Base-by-base conservation (phyloP, 2,113 vertebrate genomes). In the Patagioenas fasciata region DNA sequence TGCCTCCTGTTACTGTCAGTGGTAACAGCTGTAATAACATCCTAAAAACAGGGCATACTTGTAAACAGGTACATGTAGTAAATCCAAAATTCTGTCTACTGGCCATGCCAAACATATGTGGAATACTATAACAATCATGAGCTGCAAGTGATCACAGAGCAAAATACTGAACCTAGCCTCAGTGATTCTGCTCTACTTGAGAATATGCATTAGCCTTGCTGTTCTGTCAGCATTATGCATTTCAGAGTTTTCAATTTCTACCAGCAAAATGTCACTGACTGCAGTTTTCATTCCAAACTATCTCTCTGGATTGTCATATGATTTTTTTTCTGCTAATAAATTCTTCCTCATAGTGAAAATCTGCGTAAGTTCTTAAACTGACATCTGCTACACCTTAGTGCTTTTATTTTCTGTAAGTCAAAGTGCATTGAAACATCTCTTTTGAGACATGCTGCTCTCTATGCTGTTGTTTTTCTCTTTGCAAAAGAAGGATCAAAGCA, bases 31-130 rank as follows among this genome's bases (percentile, higher is more conserved):
- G 6, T 66, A 74, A 20, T 19, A 73, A 5, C 29, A 57, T 50
- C 13, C 40, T 72, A 32, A 79, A 91, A 89, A 20, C 5, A 75
- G 10, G 25, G 6, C 48, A 71, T 4, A 3, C 69, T 60, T 88
- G 13, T 67, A 14, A 86, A 58, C 11, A 34, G 1, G 1, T 13
- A 13, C 0, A 0, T 38, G 17, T 34, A 80, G 31, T 15, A 70
- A 91, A 80, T 70, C 9, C 26, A 34, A 36, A 47, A 5, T 50
- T 69, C 15, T 78, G 10, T 56, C n/a, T 62, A 17, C 17, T 58
- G 48, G 11, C 16, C 6, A 7, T 67, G n/a, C n/a, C 12, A 67
- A 67, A 80, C 71, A 31, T n/a, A 26, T 6, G 0, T 51, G 12
- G 31, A 60, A 56, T 54, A 28, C 23, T 80, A 1, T 67, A 73